Base-by-base conservation (phyloP, 1,140 invertebrate genomes). In the Palaemon carinicauda region DNA sequence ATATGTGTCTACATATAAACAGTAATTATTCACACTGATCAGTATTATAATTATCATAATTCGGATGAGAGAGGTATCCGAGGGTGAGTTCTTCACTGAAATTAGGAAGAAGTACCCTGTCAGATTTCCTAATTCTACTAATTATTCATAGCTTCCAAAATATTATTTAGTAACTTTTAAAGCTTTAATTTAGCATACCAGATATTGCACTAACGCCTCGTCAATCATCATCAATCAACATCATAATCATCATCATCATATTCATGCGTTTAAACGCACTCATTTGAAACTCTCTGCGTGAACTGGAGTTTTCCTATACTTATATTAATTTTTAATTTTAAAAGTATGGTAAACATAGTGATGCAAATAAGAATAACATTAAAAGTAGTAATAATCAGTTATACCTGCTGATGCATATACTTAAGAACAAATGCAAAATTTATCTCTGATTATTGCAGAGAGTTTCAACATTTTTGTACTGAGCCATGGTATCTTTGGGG, bases 101-200 rank as follows among this genome's bases (percentile, higher is more conserved):
- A 41, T 41, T 31, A 73, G 31, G 41, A 54, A 56, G 77, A 53
- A 17, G 60, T 33, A 24, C 84, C 73, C 65, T 29, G 24, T 14
- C 52, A n/a, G 21, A 51, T 33, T 85, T 79, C 60, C 84, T 86
- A 73, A 86, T 50, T 78, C 84, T 86, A 86, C 21, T 79, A 69
- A 73, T 86, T 80, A 73, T 86, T 80, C 77, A 86, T 80, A 86
- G 77, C 71, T 86, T 86, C 51, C 84, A 86, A 85, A 86, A 86
- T 86, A 73, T 74, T 80, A 86, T 86, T 86, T 80, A 86, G 69
- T 78, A 75, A 86, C 84, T 78, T 80, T 86, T 86, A 86, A 86
- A 86, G 84, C 84, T 86, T 65, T 80, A 86, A 86, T 86, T 86
- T 86, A 86, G 84, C 84, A 86, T 86, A 86, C 73, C 77, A 75